These are phyloP conservation scores for Drosophila takahashii DNA, from an alignment of 1,140 invertebrate genomes.

Conservation along the genomic window DNA sequence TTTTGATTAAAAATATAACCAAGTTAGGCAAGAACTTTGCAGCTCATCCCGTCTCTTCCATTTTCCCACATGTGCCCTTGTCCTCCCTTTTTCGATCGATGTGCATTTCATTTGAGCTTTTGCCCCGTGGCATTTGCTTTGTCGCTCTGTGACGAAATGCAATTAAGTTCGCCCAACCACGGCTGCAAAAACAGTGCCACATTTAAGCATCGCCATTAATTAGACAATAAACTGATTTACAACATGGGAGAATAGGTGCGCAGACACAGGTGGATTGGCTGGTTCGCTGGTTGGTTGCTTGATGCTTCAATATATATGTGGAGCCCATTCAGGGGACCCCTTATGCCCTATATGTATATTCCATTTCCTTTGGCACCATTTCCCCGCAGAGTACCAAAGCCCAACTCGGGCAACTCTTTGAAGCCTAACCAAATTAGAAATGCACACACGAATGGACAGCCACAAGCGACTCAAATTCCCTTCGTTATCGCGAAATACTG, in stretches of 20 bases:
- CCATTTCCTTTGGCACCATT: neutral
- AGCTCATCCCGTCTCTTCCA: slow-evolving; percentile 27
- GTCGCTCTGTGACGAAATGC: slow-evolving; percentile 45
- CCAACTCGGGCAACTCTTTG: slow-evolving; percentile 29
- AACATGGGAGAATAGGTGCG: slow-evolving; percentile 20
- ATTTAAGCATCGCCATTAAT: slow-evolving; percentile 53
- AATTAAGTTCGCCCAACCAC: slow-evolving; percentile 34
- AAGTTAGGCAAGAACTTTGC: slow-evolving; percentile 59
- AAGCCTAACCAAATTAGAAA: slow-evolving; percentile 56
- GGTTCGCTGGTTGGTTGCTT: too few relatives aligned
- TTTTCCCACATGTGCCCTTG: neutral
- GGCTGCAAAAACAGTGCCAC: slow-evolving; percentile 1
- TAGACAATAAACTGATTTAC: slow-evolving; percentile 75
- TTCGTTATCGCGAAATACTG: neutral
- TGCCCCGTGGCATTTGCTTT: slow-evolving; percentile 47
- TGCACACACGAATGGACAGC: slow-evolving; percentile 48
- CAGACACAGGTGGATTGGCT: neutral
- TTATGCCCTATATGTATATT: neutral
- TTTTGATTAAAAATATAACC: slow-evolving; percentile 82
- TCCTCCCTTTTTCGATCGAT: slow-evolving; percentile 25
- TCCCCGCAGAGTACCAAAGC: slow-evolving; percentile 9
- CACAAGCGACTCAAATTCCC: slow-evolving; percentile 18
- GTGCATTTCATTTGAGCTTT: slow-evolving; percentile 44
- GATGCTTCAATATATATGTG: too few relatives aligned
- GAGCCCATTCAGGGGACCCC: neutral